These are phyloP conservation scores for Silurus asotus DNA, from an alignment of 2,113 vertebrate genomes.

Conservation along the genomic window DNA sequence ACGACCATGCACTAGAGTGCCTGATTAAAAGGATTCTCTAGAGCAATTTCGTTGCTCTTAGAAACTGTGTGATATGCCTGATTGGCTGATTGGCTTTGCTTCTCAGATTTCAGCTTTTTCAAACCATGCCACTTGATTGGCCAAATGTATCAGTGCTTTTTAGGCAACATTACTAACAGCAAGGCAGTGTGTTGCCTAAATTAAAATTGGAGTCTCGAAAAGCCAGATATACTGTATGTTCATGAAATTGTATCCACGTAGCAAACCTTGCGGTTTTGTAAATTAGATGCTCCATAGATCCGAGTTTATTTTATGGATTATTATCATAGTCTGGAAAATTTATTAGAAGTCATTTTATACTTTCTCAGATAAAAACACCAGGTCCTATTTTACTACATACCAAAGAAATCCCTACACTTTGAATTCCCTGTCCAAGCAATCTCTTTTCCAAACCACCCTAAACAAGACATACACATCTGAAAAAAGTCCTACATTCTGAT, in stretches of 20 bases:
- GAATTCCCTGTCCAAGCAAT: conserved; percentile 74
- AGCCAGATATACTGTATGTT: background rate
- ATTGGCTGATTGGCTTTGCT: conserved; percentile 55
- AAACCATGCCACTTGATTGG: background rate
- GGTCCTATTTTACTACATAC: conserved; percentile 71
- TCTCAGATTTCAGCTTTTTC: conserved; percentile 39
- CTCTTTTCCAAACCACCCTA: conserved; percentile 31
- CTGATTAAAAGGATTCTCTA: conserved; percentile 74
- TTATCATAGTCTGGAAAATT: conserved; percentile 72
- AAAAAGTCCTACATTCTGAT: background rate
- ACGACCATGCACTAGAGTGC: conserved; percentile 61
- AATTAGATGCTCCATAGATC: conserved; percentile 67
- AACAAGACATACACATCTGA: background rate
- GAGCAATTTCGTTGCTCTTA: conserved; percentile 70
- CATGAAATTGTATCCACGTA: background rate
- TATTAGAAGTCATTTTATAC: conserved; percentile 58
- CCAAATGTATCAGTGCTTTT: conserved; percentile 43
- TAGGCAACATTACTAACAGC: background rate
- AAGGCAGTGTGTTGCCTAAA: background rate
- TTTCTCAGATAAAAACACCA: conserved; percentile 72
- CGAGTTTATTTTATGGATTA: conserved; percentile 62
- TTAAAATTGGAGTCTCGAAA: background rate
- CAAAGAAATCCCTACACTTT: conserved; percentile 65
- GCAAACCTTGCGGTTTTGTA: background rate
- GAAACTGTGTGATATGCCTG: conserved; percentile 53